phyloP scores from a whole-genome alignment of 2,797 vertebrate genomes.

The Sus cebifrons region DNA sequence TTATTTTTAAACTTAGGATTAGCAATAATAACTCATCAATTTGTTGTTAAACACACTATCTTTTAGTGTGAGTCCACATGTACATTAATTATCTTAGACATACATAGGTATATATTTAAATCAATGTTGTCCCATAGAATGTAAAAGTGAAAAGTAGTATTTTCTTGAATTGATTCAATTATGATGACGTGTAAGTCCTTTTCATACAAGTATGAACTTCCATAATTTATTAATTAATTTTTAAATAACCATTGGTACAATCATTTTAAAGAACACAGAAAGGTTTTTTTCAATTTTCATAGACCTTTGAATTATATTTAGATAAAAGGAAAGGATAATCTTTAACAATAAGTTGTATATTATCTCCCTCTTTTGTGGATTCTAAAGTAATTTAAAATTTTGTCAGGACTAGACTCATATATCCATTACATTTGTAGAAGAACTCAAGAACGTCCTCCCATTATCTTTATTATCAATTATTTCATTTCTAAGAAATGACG shows the following conservation, averaged over 20 bases:
- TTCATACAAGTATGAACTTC: background rate
- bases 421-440: background rate
- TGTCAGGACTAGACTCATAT: background rate
- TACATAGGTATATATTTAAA: background rate
- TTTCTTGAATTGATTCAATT: background rate
- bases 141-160: background rate
- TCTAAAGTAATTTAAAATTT: slow-evolving; percentile 24
- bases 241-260: background rate
- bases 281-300: background rate
- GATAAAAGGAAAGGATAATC: background rate
- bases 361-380: background rate
- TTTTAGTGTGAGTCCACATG: background rate
- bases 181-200: background rate
- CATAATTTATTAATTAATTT: background rate
- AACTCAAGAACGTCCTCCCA: background rate
- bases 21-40: background rate
- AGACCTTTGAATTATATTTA: background rate
- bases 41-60: background rate
- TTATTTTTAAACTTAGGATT: no score
- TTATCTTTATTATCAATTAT: slow-evolving; percentile 2
- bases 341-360: background rate
- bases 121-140: background rate
- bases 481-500: slow-evolving; percentile 53
- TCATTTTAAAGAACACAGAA: background rate
- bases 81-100: background rate